Conservation (phyloP, 2,113 vertebrate genomes). For the Campylomormyrus tamandua region DNA sequence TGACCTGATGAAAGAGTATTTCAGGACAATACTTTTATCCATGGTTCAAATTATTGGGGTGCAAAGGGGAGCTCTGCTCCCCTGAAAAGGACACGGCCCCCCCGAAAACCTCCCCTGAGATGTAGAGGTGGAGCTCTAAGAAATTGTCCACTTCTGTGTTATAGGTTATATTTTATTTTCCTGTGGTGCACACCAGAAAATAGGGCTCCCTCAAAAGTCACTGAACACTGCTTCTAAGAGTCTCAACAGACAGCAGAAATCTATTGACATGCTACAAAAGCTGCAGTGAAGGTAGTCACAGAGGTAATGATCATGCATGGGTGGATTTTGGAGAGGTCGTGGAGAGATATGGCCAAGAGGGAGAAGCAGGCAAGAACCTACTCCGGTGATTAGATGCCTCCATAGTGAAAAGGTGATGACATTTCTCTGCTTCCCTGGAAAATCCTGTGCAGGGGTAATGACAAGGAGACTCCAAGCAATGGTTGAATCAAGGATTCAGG, state of each 20-base stretch:
- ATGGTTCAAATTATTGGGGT: too few relatives aligned
- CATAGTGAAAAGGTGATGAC: not conserved
- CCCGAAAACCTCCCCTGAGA: too few relatives aligned
- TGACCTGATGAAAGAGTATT: not conserved
- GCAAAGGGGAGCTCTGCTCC: too few relatives aligned
- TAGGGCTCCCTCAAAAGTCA: too few relatives aligned
- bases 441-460: not conserved
- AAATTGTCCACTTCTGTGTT: too few relatives aligned
- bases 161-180: too few relatives aligned
- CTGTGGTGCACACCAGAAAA: too few relatives aligned
- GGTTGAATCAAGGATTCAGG: not conserved
- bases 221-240: too few relatives aligned
- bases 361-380: not conserved
- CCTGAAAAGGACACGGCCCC: too few relatives aligned
- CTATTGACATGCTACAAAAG: not conserved
- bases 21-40: not conserved
- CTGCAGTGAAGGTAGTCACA: not conserved
- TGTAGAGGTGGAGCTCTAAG: too few relatives aligned
- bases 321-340: not conserved
- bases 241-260: not conserved
- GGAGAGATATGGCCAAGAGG: not conserved
- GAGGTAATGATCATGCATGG: not conserved
- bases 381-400: not conserved
- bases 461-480: not conserved
- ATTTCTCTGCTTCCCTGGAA: not conserved